Conservation (phyloP, 2,888 invertebrate species). For the Sminthurides aquaticus region DNA sequence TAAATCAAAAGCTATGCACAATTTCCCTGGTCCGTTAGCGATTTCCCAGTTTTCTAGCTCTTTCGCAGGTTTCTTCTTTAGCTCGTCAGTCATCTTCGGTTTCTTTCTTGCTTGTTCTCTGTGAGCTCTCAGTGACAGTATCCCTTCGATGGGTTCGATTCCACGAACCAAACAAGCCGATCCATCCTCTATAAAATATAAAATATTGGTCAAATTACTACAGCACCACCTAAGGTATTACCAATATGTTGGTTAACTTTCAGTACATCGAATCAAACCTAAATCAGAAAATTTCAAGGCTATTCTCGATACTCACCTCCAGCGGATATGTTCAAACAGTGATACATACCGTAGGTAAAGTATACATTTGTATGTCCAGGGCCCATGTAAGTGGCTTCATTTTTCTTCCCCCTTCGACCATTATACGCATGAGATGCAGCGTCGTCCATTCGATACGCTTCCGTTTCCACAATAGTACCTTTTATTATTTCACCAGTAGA, state of each 20-base stretch:
- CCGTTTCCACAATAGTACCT: constrained; percentile 65
- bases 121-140: constrained; percentile 34
- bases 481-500: constrained; percentile 52
- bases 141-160: background rate
- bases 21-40: constrained; percentile 62
- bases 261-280: background rate
- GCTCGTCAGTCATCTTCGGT: constrained; percentile 8
- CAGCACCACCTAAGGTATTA: constrained; percentile 26
- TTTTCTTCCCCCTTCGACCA: constrained; percentile 55
- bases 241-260: background rate
- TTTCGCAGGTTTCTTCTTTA: constrained; percentile 46
- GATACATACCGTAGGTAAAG: constrained; percentile 66
- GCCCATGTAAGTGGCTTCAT: constrained; percentile 63
- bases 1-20: constrained; percentile 60
- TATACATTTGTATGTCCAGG: constrained; percentile 66
- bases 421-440: constrained; percentile 59
- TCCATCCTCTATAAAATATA: constrained; percentile 12
- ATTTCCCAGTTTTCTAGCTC: constrained; percentile 47
- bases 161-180: background rate
- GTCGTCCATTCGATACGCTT: constrained; percentile 63
- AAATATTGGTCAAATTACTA: background rate
- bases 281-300: too few species aligned
- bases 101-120: constrained; percentile 18
- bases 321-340: constrained; percentile 65
- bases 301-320: too few species aligned